Base-by-base conservation (phyloP, 2,113 vertebrate species). In the Rousettus leschenaultii region DNA sequence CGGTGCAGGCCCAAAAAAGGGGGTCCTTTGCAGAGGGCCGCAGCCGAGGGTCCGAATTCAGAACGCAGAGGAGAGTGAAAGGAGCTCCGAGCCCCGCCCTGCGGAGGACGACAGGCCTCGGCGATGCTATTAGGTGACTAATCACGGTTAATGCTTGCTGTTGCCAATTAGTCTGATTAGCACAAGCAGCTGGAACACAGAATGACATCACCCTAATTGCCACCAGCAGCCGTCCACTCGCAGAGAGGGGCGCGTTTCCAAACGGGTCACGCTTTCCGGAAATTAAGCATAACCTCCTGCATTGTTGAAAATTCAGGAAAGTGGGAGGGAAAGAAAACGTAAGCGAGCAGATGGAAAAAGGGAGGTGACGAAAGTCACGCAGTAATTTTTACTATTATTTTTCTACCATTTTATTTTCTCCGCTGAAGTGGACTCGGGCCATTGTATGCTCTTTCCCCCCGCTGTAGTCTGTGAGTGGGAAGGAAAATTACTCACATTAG, bases 91-190 rank as follows among this genome's bases (percentile, higher is more conserved):
- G 95, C 79, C 93, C 33, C 80, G 97, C 96, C 89, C 0, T 26
- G 92, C 65, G 59, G 95, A 95, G 95, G 97, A 97, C 97, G 94
- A 96, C 63, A 97, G 96, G 96, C 97, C 95, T 80, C 97, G 80
- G 93, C 92, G 97, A 98, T 97, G 65, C 71, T 28, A 7, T 88
- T 43, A 63, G 79, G 43, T 92, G 98, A 98, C 97, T 98, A 98
- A 98, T 98, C 95, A 65, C 1, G 28, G 89, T 89, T 98, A 98
- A 98, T 97, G 98, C 97, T 87, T 12, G 59, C 98, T 98, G 97
- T 85, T 95, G 97, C 95, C 98, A 98, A 98, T 98, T 98, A 98
- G 97, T 95, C 97, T 98, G 92, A 98, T 98, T 98, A 99, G 98
- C 95, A 78, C 93, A 51, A 97, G 97, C 98, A 96, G 96, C 97